phyloP scores from a whole-genome alignment of 2,888 invertebrate species.

The Lasioglossum morio region DNA sequence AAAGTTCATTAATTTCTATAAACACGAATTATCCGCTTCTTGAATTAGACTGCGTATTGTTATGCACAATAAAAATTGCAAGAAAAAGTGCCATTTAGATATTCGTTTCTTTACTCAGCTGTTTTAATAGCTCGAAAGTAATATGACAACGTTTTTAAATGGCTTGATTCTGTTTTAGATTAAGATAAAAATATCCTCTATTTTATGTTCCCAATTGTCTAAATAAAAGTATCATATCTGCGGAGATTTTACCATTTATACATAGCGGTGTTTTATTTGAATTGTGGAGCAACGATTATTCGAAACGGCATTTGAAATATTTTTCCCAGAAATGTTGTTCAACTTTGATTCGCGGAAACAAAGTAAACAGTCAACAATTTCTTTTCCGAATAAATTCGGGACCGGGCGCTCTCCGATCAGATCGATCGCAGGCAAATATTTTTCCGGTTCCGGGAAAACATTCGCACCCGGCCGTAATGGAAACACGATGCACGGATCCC shows the following conservation, averaged over 20 bases:
- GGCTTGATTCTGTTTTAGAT: no score
- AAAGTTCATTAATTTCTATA: no score
- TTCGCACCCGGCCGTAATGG: not conserved
- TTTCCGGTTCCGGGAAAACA: not conserved
- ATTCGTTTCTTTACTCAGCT: no score
- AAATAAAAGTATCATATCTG: not conserved
- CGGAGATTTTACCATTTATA: not conserved
- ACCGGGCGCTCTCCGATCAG: not conserved
- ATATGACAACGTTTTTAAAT: no score
- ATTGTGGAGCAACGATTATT: not conserved
- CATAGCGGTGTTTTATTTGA: no score
- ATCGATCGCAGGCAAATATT: conserved; percentile 4
- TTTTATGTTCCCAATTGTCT: no score
- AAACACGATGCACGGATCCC: not conserved
- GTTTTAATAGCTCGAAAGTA: no score
- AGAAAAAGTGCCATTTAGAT: no score
- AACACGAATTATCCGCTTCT: no score
- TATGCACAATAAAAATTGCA: no score
- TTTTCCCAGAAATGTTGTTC: not conserved
- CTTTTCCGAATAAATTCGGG: not conserved
- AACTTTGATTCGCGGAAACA: not conserved
- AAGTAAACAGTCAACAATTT: not conserved
- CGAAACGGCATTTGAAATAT: not conserved
- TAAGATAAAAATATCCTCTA: no score
- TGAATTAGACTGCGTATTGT: no score